phyloP scores from a whole-genome alignment of 2,797 vertebrate genomes.

The Picus viridis region DNA sequence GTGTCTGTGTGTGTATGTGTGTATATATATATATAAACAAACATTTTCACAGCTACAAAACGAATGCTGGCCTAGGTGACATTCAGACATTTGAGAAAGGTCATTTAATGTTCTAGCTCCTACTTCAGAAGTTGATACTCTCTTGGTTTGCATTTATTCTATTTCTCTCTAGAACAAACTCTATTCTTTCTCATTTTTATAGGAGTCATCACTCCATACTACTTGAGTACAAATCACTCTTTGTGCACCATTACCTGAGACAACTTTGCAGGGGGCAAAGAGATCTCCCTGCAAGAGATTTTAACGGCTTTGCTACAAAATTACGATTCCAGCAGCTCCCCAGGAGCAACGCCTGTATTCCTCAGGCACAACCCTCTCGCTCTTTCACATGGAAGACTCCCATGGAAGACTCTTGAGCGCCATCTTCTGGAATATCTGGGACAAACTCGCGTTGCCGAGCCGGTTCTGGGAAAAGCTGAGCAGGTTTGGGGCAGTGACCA shows the following conservation, averaged over 20 bases:
- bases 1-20: neutral
- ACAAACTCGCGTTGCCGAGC: neutral
- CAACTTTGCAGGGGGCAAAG: neutral
- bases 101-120: neutral
- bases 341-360: neutral
- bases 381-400: neutral
- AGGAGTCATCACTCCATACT: neutral
- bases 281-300: neutral
- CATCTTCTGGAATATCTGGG: constrained; percentile 56
- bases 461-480: neutral
- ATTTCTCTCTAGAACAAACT: neutral
- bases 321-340: neutral
- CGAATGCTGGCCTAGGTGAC: neutral
- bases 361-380: neutral
- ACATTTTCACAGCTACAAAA: neutral
- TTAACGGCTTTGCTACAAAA: neutral
- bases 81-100: neutral
- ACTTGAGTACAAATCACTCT: neutral
- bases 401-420: constrained; percentile 57
- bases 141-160: neutral
- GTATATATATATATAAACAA: neutral
- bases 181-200: neutral
- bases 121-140: neutral
- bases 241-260: neutral
- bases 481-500: neutral